These are phyloP conservation scores for Leptinotarsa rubiginosa DNA, from an alignment of 2,888 invertebrate species.

Conservation along the genomic window DNA sequence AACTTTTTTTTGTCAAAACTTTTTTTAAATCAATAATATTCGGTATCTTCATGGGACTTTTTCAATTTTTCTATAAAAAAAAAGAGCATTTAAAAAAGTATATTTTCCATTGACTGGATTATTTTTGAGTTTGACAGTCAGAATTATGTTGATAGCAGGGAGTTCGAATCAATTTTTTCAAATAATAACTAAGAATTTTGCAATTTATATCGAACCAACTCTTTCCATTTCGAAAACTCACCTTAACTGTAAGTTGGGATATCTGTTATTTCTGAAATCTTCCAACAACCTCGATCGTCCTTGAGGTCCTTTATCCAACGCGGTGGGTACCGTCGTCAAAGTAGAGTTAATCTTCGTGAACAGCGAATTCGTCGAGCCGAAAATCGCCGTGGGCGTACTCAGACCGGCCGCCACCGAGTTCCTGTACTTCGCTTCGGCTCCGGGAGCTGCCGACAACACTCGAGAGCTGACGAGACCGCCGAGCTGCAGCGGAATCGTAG, in stretches of 20 bases:
- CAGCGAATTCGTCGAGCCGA: slow-evolving; percentile 82
- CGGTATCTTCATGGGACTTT: too few species aligned
- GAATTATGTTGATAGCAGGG: too few species aligned
- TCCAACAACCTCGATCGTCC: slow-evolving; percentile 92
- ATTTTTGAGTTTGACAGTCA: too few species aligned
- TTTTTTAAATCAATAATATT: too few species aligned
- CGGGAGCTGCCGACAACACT: slow-evolving; percentile 82
- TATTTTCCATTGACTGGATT: too few species aligned
- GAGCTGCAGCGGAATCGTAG: slow-evolving; percentile 71
- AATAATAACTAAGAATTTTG: too few species aligned
- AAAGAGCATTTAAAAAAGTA: too few species aligned
- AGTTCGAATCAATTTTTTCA: too few species aligned
- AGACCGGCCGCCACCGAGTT: slow-evolving; percentile 76
- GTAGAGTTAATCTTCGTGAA: slow-evolving; percentile 74
- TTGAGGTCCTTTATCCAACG: slow-evolving; percentile 69
- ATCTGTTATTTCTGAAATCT: slow-evolving; percentile 93
- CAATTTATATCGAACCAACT: background rate
- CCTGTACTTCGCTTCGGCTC: slow-evolving; percentile 89
- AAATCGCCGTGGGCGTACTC: slow-evolving; percentile 76
- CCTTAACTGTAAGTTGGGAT: slow-evolving; percentile 86
- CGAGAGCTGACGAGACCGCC: slow-evolving; percentile 76
- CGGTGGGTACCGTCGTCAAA: slow-evolving; percentile 58
- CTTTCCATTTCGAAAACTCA: slow-evolving; percentile 35
- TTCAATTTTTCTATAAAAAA: too few species aligned
- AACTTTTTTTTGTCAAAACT: too few species aligned